Conservation (phyloP, 2,113 vertebrate genomes). For the Pterophyllum scalare region DNA sequence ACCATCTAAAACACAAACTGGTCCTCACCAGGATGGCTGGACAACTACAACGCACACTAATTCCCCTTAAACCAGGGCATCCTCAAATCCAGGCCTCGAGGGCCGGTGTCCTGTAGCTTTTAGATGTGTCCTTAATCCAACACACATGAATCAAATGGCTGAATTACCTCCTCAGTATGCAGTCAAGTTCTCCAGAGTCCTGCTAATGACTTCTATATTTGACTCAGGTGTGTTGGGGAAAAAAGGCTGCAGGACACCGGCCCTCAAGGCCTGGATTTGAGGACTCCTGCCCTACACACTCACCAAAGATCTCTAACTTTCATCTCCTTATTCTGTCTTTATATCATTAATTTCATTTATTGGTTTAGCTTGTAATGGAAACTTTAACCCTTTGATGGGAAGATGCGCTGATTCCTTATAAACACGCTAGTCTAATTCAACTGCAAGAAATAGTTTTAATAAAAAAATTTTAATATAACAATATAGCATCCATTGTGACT, state of each 20-base stretch:
- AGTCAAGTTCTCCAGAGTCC: no score
- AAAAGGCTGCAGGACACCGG: no score
- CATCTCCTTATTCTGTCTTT: not conserved
- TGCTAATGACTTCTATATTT: no score
- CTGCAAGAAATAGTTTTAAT: conserved; percentile 10
- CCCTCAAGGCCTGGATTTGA: no score
- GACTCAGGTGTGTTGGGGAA: no score
- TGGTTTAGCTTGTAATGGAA: not conserved
- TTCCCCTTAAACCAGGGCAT: no score
- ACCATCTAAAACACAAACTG: not conserved
- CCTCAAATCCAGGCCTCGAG: no score
- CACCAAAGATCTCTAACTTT: conserved; percentile 2
- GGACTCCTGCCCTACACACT: no score
- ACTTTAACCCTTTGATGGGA: not conserved
- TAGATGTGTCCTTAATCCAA: no score
- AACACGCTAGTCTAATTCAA: not conserved
- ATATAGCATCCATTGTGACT: not conserved
- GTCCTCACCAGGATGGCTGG: not conserved
- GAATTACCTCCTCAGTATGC: no score
- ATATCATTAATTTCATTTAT: not conserved
- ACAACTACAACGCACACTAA: not conserved
- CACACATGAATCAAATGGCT: no score
- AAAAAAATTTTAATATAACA: conserved; percentile 30
- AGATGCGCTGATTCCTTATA: not conserved
- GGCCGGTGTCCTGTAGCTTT: no score